These are phyloP conservation scores for Alloplasta piceator DNA, from an alignment of 2,888 invertebrate species.

Conservation along the genomic window DNA sequence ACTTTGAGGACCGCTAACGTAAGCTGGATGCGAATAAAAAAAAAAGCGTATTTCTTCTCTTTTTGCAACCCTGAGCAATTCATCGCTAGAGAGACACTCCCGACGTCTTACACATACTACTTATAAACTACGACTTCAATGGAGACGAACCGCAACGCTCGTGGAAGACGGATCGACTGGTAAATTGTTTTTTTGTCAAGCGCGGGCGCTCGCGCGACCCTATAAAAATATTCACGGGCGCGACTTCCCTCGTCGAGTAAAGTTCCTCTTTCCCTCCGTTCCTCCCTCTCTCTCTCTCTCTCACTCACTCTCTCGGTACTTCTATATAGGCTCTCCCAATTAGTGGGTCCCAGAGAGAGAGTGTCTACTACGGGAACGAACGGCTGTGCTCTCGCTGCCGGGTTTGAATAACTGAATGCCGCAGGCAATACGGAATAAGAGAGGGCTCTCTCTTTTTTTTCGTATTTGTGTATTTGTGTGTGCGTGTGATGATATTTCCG, in stretches of 20 bases:
- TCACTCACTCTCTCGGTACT: conserved; percentile 71
- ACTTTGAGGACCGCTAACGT: too few species aligned
- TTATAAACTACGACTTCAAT: conserved; percentile 52
- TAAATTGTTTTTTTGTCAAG: conserved; percentile 51
- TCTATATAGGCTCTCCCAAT: conserved; percentile 79
- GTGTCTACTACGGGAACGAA: conserved; percentile 69
- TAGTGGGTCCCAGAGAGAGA: conserved; percentile 79
- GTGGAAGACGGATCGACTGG: conserved; percentile 67
- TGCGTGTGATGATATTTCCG: conserved; percentile 81
- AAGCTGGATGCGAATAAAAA: background rate
- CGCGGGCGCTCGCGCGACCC: conserved; percentile 67
- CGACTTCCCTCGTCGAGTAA: conserved; percentile 68
- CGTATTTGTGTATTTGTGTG: background rate
- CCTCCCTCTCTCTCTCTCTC: conserved; percentile 68
- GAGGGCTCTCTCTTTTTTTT: conserved; percentile 33
- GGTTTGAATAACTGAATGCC: conserved; percentile 77
- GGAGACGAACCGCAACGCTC: conserved; percentile 65
- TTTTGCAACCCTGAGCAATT: background rate
- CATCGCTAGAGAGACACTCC: background rate
- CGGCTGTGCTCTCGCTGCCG: conserved; percentile 68
- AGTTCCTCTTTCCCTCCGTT: conserved; percentile 67
- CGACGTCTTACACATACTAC: conserved; percentile 16
- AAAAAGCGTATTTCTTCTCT: background rate
- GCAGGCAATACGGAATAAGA: conserved; percentile 66
- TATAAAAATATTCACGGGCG: conserved; percentile 80